These are phyloP conservation scores for Diloba caeruleocephala DNA, from an alignment of 2,888 invertebrate species.

Conservation along the genomic window DNA sequence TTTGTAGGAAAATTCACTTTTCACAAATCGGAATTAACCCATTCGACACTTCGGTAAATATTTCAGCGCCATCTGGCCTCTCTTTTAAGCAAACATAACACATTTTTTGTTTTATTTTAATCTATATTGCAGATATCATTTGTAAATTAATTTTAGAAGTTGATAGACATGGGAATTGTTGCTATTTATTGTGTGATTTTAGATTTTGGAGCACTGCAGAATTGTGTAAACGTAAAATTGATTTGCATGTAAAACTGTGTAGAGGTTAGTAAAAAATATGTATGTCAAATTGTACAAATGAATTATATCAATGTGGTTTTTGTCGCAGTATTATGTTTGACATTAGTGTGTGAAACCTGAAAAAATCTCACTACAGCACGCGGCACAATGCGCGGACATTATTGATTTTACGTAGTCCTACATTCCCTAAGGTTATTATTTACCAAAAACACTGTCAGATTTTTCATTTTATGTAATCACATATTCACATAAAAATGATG, in stretches of 20 bases:
- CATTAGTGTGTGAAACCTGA: constrained; percentile 45
- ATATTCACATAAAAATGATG: constrained; percentile 22
- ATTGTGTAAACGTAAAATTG: constrained; percentile 11
- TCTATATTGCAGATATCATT: constrained; percentile 13
- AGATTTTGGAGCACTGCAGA: constrained; percentile 35
- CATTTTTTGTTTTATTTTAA: constrained; percentile 8
- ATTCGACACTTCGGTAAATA: constrained; percentile 13
- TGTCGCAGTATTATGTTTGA: constrained; percentile 30
- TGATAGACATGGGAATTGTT: constrained; percentile 55
- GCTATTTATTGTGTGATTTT: constrained; percentile 37
- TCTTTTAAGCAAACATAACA: constrained; percentile 6
- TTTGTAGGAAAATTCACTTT: not conserved
- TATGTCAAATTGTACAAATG: not conserved
- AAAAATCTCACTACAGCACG: constrained; percentile 50
- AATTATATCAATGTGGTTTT: constrained; percentile 8
- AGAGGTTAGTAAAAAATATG: constrained; percentile 2
- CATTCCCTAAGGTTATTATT: constrained; percentile 67
- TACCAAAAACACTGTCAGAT: constrained; percentile 61
- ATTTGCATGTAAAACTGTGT: constrained; percentile 22
- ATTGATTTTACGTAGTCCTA: constrained; percentile 79
- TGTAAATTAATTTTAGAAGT: constrained; percentile 9
- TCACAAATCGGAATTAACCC: not conserved
- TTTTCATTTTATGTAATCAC: constrained; percentile 34
- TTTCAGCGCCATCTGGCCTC: constrained; percentile 44
- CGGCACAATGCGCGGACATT: constrained; percentile 77